Base-by-base conservation (phyloP, 2,113 vertebrate species). In the Cavia porcellus region DNA sequence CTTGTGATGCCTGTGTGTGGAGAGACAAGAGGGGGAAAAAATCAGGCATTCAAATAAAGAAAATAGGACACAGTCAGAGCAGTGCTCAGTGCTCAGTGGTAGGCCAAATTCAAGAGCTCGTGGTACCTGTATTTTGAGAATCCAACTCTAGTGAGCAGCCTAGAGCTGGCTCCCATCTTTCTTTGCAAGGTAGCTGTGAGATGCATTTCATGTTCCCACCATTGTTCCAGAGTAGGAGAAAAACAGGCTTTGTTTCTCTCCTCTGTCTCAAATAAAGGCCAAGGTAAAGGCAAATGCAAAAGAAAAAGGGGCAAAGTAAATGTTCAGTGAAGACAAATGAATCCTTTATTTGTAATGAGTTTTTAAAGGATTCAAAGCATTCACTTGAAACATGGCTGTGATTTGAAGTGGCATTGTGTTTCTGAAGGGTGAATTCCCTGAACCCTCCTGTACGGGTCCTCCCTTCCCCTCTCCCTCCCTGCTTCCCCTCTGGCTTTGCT, bases 261-360 rank as follows among this genome's bases (percentile, higher is more conserved):
- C 92, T 95, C 38, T n/a, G 13, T 52, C 0, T 93, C 70, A 96
- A 96, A 94, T 83, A 82, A 96, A 98, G 93, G 95, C 14, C 55
- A 95, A 92, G 64, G 75, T 68, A 97, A 96, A 96, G 70, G 20
- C 61, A 94, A 83, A 88, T 0, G 88, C 89, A 95, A 97, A 97
- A 96, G 68, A 35, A 64, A 94, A 4, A 94, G 22, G 79, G 15
- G 15, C 42, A 94, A 79, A 86, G 9, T n/a, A 38, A 47, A 72
- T 30, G 57, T 59, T 1, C 0, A 7, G 9, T n/a, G 20, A 64
- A 92, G 45, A 55, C 20, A 62, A 80, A 45, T 25, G 28, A 9
- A 30, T 50, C 1, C 3, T 12, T 77, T 82, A 83, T 59, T 9
- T 62, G 32, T 14, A 80, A 52, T 19, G 28, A 68, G n/a, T 7